These are phyloP conservation scores for Squalus acanthias DNA, from an alignment of 2,797 vertebrate genomes.

Conservation along the genomic window DNA sequence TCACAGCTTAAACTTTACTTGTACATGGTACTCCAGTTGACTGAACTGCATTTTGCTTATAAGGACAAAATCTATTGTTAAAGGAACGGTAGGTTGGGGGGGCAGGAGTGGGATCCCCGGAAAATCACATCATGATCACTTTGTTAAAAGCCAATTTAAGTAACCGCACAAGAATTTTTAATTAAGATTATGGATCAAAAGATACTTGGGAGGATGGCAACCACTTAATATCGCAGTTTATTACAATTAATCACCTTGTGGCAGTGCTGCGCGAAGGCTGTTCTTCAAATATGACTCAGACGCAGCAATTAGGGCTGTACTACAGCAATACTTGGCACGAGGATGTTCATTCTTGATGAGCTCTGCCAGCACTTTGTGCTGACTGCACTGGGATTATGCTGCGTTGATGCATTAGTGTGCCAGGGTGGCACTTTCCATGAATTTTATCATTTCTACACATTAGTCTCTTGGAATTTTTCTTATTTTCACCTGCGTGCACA, in stretches of 20 bases:
- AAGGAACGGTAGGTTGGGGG: no score
- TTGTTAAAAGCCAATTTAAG: not conserved
- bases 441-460: not conserved
- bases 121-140: not conserved
- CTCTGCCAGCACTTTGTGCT: not conserved
- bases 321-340: not conserved
- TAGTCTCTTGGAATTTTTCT: not conserved
- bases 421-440: no score
- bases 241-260: not conserved
- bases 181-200: conserved; percentile 4
- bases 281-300: not conserved
- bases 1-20: not conserved
- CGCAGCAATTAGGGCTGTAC: not conserved
- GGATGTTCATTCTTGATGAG: not conserved
- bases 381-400: not conserved
- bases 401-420: not conserved
- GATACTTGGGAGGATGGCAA: not conserved
- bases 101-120: not conserved
- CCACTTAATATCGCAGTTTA: not conserved
- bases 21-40: not conserved
- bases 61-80: not conserved
- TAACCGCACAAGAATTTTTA: not conserved
- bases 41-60: not conserved
- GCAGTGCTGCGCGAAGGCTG: not conserved
- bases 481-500: not conserved